phyloP scores from a whole-genome alignment of 2,888 invertebrate species.

The Leucophenga maculata region DNA sequence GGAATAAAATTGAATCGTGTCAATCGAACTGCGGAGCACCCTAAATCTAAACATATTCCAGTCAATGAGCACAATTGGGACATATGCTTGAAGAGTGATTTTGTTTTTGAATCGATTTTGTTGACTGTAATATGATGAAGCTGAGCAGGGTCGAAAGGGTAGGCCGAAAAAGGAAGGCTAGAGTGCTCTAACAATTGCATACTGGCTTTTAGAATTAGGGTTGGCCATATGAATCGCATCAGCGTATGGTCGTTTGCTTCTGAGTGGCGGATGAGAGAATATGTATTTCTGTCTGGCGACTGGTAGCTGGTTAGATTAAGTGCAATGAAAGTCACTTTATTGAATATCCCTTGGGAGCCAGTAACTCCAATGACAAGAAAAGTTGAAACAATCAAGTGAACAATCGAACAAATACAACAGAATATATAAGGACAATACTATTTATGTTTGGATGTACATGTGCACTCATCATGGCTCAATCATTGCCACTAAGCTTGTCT shows the following conservation, averaged over 20 bases:
- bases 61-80: slow-evolving; percentile 60
- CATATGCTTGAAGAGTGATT: slow-evolving; percentile 55
- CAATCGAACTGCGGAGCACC: slow-evolving; percentile 39
- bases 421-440: not conserved
- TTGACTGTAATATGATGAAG: slow-evolving; percentile 27
- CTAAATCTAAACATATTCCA: slow-evolving; percentile 9
- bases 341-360: slow-evolving; percentile 40
- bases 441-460: not conserved
- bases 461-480: not conserved
- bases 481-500: not conserved
- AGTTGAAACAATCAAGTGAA: slow-evolving; percentile 1
- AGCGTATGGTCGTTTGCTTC: slow-evolving; percentile 11
- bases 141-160: slow-evolving; percentile 12
- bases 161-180: not conserved
- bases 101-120: slow-evolving; percentile 29
- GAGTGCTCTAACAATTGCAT: slow-evolving; percentile 1
- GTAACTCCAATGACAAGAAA: not conserved
- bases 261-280: not conserved
- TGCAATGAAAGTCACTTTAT: slow-evolving; percentile 48
- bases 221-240: not conserved
- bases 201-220: not conserved
- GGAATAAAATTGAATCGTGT: slow-evolving; percentile 60
- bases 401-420: not conserved
- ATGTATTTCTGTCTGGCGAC: slow-evolving; percentile 19
- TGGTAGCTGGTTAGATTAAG: slow-evolving; percentile 23